Evolutionary conservation across 2,113 vertebrate genomes (phyloP).

Genomic region (Nycticebus coucang): DNA sequence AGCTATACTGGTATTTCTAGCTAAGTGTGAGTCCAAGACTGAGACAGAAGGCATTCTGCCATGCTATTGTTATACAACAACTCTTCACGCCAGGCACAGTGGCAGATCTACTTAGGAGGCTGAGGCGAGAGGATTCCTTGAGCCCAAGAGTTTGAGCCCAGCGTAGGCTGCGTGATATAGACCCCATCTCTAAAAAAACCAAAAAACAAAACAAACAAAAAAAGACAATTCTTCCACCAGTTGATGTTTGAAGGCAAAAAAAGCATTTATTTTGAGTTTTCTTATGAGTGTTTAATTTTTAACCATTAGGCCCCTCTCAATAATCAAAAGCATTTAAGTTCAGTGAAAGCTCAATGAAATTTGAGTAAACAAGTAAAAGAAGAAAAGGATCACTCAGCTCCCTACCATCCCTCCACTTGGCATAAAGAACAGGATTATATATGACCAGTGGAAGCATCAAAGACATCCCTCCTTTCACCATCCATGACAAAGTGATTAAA

Average conservation of each 20-base stretch:
- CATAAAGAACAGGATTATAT: not conserved
- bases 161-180: too few species aligned
- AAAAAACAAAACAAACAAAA: not conserved
- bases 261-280: slow-evolving; percentile 7
- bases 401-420: not conserved
- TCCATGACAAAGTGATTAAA: slow-evolving; percentile 56
- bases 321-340: slow-evolving; percentile 9
- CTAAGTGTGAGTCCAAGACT: not conserved
- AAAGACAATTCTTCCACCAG: not conserved
- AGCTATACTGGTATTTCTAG: not conserved
- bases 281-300: not conserved
- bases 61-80: not conserved
- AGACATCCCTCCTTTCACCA: not conserved
- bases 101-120: too few species aligned
- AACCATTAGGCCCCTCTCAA: not conserved
- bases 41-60: not conserved
- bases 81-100: too few species aligned
- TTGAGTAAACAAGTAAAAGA: not conserved
- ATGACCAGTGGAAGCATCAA: too few species aligned
- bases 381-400: not conserved
- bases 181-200: too few species aligned
- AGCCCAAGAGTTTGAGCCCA: too few species aligned
- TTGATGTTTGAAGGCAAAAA: not conserved
- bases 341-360: not conserved
- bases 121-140: too few species aligned